These are phyloP conservation scores for Rhinoraja longicauda DNA, from an alignment of 2,797 vertebrate species.

Conservation along the genomic window DNA sequence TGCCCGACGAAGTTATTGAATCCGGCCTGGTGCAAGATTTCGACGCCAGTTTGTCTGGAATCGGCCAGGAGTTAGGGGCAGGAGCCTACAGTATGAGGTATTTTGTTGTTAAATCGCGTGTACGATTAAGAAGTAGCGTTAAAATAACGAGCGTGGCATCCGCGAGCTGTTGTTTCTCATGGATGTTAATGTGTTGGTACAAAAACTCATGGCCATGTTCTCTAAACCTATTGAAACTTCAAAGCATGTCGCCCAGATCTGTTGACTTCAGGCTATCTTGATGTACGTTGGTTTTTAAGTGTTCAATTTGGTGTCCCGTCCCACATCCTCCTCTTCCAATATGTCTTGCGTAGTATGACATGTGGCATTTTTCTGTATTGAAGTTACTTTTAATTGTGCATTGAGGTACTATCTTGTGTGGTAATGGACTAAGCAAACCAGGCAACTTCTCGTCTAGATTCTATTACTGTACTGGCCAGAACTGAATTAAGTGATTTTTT, in stretches of 20 bases:
- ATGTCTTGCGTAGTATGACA: neutral
- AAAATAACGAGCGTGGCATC: neutral
- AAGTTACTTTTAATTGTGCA: neutral
- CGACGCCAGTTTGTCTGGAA: constrained; percentile 92
- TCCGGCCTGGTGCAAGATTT: constrained; percentile 95
- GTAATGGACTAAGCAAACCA: neutral
- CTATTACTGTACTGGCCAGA: neutral
- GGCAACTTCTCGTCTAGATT: neutral
- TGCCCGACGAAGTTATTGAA: constrained; percentile 93
- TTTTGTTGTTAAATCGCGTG: neutral
- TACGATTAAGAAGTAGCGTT: neutral
- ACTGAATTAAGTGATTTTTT: neutral
- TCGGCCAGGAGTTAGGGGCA: constrained; percentile 91
- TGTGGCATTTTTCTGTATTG: neutral
- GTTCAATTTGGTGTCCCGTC: neutral
- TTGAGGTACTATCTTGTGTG: neutral
- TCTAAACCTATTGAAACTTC: neutral
- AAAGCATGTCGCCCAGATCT: neutral
- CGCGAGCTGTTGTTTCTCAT: neutral
- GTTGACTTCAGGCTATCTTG: neutral
- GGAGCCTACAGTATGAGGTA: constrained; percentile 98
- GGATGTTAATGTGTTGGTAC: neutral
- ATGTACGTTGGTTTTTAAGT: neutral
- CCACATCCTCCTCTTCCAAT: neutral
- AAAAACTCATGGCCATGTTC: neutral